These are phyloP conservation scores for Calonectris borealis DNA, from an alignment of 2,113 vertebrate genomes.

Conservation along the genomic window DNA sequence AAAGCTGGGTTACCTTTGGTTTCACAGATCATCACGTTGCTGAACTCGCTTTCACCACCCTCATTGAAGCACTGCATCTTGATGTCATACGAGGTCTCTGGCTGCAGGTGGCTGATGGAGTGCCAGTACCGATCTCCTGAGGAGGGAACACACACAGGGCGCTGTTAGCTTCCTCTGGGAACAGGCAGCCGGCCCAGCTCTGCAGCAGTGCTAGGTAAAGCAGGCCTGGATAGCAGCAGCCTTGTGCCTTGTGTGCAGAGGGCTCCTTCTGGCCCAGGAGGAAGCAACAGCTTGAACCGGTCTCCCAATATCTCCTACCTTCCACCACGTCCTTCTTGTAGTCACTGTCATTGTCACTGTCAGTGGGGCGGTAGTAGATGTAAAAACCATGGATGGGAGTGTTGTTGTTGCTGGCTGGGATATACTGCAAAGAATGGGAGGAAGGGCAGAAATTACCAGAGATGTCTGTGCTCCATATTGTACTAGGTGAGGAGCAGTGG, in stretches of 20 bases:
- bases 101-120: constrained; percentile 93
- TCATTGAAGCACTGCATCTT: constrained; percentile 99
- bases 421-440: constrained; percentile 78
- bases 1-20: constrained; percentile 84
- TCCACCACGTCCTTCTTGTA: constrained; percentile 97
- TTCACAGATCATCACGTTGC: constrained; percentile 97
- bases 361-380: constrained; percentile 96
- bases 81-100: constrained; percentile 96
- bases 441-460: constrained; percentile 1
- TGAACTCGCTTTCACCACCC: constrained; percentile 95
- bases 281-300: not conserved
- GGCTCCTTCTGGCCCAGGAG: not conserved
- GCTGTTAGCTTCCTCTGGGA: not conserved
- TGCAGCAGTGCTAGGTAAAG: not conserved
- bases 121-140: constrained; percentile 93
- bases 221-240: not conserved
- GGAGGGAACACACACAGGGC: not conserved
- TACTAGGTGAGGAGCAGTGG: not conserved
- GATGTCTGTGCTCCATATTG: not conserved
- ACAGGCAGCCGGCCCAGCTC: not conserved
- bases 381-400: constrained; percentile 99
- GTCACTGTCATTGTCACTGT: constrained; percentile 98
- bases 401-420: constrained; percentile 91
- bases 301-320: constrained; percentile 68
- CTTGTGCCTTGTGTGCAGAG: not conserved